These are phyloP conservation scores for Eledone cirrhosa DNA, from an alignment of 2,888 invertebrate genomes.

Conservation along the genomic window DNA sequence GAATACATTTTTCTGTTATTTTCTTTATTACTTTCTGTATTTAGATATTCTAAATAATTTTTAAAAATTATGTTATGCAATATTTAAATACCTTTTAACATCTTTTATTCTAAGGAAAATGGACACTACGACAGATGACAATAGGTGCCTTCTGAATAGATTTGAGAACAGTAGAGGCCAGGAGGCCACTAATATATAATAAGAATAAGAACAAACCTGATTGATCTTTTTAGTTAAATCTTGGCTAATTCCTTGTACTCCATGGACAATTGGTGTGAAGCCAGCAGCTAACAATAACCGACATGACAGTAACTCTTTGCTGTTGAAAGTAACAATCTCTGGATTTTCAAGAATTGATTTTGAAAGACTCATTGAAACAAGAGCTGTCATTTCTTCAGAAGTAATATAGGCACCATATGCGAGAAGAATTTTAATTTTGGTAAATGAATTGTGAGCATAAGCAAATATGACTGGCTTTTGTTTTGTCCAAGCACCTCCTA, in stretches of 20 bases:
- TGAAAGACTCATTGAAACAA: constrained; percentile 56
- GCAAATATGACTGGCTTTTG: constrained; percentile 59
- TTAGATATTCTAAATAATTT: too few species aligned
- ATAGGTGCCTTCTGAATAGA: too few species aligned
- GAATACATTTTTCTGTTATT: too few species aligned
- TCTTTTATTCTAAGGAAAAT: too few species aligned
- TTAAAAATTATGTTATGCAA: too few species aligned
- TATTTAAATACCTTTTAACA: too few species aligned
- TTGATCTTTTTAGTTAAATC: constrained; percentile 41
- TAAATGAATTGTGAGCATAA: constrained; percentile 59
- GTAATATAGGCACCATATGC: constrained; percentile 58
- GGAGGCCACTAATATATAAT: too few species aligned
- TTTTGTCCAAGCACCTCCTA: constrained; percentile 57
- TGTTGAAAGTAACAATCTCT: constrained; percentile 53
- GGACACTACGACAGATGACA: too few species aligned
- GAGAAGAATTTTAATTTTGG: constrained; percentile 55
- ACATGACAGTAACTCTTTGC: constrained; percentile 55
- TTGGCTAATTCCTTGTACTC: constrained; percentile 47
- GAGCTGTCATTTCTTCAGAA: constrained; percentile 57
- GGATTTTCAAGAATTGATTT: constrained; percentile 60
- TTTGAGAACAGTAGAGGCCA: too few species aligned
- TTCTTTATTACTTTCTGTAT: too few species aligned
- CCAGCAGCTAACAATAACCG: constrained; percentile 55
- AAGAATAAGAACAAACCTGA: constrained; percentile 7
- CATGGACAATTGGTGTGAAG: constrained; percentile 47